phyloP scores from a whole-genome alignment of 2,113 vertebrate genomes.

The Otus sunia region DNA sequence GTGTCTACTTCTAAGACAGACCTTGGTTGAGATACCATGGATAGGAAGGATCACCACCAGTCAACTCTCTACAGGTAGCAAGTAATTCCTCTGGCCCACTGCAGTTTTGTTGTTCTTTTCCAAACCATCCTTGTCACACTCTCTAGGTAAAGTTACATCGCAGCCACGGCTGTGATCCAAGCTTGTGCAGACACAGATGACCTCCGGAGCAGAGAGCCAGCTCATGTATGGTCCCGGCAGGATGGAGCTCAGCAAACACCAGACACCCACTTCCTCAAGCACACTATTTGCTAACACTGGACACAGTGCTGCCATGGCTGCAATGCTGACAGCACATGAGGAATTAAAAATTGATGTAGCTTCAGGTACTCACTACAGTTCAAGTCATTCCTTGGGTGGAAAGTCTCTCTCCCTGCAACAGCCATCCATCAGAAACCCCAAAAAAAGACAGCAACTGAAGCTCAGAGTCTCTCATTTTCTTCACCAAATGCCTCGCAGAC shows the following conservation, averaged over 20 bases:
- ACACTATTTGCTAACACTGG: not conserved
- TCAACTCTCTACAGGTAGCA: not conserved
- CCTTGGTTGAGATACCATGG: not conserved
- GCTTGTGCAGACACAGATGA: not conserved
- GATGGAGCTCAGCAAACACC: not conserved
- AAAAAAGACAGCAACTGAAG: not conserved
- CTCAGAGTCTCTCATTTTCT: not conserved
- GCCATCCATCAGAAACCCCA: not conserved
- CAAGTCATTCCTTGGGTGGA: not conserved
- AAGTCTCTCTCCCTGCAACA: not conserved
- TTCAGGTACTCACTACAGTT: not conserved
- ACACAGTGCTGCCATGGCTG: not conserved
- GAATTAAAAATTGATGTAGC: not conserved
- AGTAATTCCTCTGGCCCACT: not conserved
- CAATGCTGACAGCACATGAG: not conserved
- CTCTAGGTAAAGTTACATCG: not conserved
- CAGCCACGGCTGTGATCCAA: not conserved
- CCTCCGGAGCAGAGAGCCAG: not conserved
- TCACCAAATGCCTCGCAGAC: not conserved
- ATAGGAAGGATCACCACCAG: not conserved
- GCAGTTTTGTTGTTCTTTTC: not conserved
- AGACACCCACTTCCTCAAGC: not conserved
- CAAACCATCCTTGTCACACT: not conserved
- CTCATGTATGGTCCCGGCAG: not conserved
- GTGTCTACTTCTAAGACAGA: not conserved